Base-by-base conservation (phyloP, 1,140 invertebrate genomes). In the Bicyclus anynana region DNA sequence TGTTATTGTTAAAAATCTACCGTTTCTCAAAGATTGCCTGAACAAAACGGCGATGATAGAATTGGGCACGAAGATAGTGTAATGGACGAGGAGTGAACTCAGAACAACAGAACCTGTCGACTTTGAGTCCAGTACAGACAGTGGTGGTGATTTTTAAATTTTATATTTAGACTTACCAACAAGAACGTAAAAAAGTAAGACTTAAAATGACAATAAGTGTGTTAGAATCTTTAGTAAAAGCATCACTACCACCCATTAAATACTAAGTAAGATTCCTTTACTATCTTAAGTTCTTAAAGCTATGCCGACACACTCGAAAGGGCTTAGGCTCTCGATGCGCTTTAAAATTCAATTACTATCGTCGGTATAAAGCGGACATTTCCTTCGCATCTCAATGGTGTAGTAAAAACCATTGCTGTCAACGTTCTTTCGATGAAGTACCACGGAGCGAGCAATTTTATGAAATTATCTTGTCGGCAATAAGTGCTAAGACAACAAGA, bases 391-490 rank as follows among this genome's bases (percentile, higher is more conserved):
- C 49, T 51, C 20, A 38, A 38, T 51, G 49, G 17, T 21, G 29
- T 33, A 23, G 53, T 56, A 57, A 57, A 57, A 57, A 57, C 47
- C 35, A 47, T 57, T 17, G 9, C 47, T 46, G 48, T 55, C 38
- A 47, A 42, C 48, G 47, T 18, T 63, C 48, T 58, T 46, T 26
- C 40, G 33, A 29, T 38, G 17, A 10, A 29, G 48, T 35, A 37
- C 52, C 55, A 55, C 53, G 40, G 40, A 48, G 14, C 21, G 42
- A 6, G 56, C 55, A 64, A 64, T 64, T 62, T 64, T 55, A 54
- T 59, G 40, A 58, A 59, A 64, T 64, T 64, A 64, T 64, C 47
- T 59, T 59, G 50, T 59, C 62, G 23, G 51, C 52, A 54, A 59
- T 55, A 59, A 51, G 14, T 35, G 50, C 52, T 54, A 59, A 54